phyloP scores from a whole-genome alignment of 2,888 invertebrate species.

The Caenorhabditis sulstoni region DNA sequence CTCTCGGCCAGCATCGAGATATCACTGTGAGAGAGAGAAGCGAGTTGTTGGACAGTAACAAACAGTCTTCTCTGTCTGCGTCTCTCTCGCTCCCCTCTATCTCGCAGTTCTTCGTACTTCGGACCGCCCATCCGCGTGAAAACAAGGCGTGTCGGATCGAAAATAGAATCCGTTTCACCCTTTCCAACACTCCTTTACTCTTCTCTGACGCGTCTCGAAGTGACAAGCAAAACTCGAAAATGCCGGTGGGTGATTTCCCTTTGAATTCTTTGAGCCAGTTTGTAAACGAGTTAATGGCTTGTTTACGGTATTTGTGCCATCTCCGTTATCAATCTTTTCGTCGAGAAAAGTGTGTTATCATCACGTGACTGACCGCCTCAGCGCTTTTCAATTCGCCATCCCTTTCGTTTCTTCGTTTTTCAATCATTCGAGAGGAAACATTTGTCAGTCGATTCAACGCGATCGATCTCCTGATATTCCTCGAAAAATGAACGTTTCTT shows the following conservation, averaged over 20 bases:
- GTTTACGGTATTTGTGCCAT: conserved; percentile 19
- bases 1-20: neutral
- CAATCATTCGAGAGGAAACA: conserved; percentile 7
- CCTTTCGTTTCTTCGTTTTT: neutral
- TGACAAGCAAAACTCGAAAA: too few species aligned
- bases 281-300: too few species aligned
- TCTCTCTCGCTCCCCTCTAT: too few species aligned
- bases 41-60: neutral
- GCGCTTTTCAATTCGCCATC: conserved; percentile 22
- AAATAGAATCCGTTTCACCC: too few species aligned
- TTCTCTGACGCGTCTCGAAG: too few species aligned
- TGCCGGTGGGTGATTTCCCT: too few species aligned
- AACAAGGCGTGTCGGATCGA: too few species aligned
- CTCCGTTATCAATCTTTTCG: conserved; percentile 27
- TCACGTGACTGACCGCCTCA: conserved; percentile 28
- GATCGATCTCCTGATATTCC: neutral
- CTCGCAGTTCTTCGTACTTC: too few species aligned
- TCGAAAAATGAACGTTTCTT: conserved; percentile 49
- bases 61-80: neutral
- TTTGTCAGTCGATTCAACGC: neutral
- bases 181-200: too few species aligned
- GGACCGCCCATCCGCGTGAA: too few species aligned
- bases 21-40: neutral
- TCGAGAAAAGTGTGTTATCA: conserved; percentile 35
- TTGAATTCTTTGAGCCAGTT: too few species aligned